Conservation (phyloP, 2,888 invertebrate genomes). For the Alviniconcha strummeri region DNA sequence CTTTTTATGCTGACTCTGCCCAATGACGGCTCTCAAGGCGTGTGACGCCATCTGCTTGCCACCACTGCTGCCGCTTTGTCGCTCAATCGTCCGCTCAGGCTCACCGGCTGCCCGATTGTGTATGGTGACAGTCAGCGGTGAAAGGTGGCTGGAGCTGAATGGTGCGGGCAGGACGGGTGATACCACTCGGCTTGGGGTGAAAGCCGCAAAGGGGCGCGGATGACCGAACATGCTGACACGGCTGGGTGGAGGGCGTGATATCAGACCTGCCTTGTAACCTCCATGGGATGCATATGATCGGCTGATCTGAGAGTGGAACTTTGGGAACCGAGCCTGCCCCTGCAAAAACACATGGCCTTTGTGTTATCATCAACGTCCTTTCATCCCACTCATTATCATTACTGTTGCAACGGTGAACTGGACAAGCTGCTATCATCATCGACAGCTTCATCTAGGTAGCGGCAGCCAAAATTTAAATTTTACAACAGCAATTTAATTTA, state of each 20-base stretch:
- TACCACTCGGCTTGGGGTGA: not conserved
- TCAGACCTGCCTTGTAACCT: not conserved
- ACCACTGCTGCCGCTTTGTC: not conserved
- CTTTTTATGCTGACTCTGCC: not conserved
- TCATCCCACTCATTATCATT: not conserved
- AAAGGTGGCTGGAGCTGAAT: not conserved
- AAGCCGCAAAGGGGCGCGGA: not conserved
- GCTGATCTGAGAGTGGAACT: constrained; percentile 10
- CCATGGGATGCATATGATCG: not conserved
- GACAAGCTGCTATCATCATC: too few species aligned
- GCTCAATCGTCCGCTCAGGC: constrained; percentile 6
- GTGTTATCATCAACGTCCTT: not conserved
- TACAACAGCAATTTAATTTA: too few species aligned
- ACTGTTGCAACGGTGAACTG: too few species aligned
- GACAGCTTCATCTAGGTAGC: too few species aligned
- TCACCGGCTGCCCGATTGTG: not conserved
- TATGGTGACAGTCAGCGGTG: constrained; percentile 7
- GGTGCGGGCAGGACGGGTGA: not conserved
- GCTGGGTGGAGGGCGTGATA: not conserved
- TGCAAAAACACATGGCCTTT: not conserved
- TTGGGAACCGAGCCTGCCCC: constrained; percentile 20
- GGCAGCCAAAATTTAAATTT: too few species aligned
- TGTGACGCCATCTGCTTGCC: not conserved
- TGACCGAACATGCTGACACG: not conserved
- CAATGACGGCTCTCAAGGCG: not conserved